Percentiles rank a stretch among this genome's conserved stretches.
phyloP scores from a whole-genome alignment of 2,888 invertebrate species.

The Tachina lurida region DNA sequence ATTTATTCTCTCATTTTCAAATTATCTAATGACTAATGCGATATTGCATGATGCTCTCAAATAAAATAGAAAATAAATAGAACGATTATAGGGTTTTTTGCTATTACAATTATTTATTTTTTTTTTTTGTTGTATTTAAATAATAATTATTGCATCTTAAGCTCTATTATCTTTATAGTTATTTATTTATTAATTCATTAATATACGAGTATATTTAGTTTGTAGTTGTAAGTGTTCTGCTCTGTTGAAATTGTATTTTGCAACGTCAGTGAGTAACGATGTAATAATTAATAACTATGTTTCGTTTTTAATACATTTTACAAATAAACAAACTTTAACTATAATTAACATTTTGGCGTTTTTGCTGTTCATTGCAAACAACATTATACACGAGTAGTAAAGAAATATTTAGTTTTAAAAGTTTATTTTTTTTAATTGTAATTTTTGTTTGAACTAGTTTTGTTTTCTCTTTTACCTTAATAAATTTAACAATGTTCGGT shows the following conservation, averaged over 20 bases:
- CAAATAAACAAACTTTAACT: slow-evolving; percentile 26
- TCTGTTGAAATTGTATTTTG: slow-evolving; percentile 52
- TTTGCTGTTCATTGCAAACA: not conserved
- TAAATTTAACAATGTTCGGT: too few species aligned
- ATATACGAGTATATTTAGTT: slow-evolving; percentile 12
- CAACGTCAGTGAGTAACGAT: slow-evolving; percentile 62
- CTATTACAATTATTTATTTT: not conserved
- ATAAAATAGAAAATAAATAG: slow-evolving; percentile 8
- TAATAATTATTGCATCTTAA: slow-evolving; percentile 5
- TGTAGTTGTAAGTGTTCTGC: slow-evolving; percentile 34
- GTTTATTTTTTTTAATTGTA: too few species aligned
- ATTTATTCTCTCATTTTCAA: not conserved
- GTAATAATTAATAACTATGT: slow-evolving; percentile 60
- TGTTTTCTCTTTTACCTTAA: too few species aligned
- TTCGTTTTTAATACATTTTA: slow-evolving; percentile 25
- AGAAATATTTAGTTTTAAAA: too few species aligned
- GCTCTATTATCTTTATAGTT: slow-evolving; percentile 2
- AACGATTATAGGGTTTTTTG: slow-evolving; percentile 24
- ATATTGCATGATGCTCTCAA: slow-evolving; percentile 34
- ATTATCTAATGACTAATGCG: slow-evolving; percentile 36
- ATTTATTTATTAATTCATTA: slow-evolving; percentile 42
- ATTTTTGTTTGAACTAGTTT: too few species aligned
- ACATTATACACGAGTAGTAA: slow-evolving; percentile 14
- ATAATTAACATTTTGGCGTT: slow-evolving; percentile 38
- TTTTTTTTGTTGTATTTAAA: not conserved